Evolutionary conservation across 2,113 vertebrate species (phyloP).

Genomic region (Chitala chitala): DNA sequence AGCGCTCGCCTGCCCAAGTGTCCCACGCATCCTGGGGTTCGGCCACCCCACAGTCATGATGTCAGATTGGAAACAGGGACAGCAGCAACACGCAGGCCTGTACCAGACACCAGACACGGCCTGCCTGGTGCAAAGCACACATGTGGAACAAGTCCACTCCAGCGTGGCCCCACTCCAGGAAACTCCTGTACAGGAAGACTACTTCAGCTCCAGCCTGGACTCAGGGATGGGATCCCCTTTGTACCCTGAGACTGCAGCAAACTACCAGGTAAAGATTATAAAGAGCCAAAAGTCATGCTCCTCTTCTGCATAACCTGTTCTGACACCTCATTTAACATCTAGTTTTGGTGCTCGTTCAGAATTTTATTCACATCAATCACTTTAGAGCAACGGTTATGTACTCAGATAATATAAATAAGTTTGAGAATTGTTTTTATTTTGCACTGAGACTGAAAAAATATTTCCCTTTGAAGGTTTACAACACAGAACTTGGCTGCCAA

Average conservation of each 20-base stretch:
- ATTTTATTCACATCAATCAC: not conserved
- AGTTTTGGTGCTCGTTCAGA: not conserved
- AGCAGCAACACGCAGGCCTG: not conserved
- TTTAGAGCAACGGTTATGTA: not conserved
- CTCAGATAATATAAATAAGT: not conserved
- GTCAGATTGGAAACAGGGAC: not conserved
- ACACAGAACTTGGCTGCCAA: slow-evolving; percentile 21
- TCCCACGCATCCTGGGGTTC: not conserved
- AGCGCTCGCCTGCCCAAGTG: not conserved
- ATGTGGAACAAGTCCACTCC: slow-evolving; percentile 12
- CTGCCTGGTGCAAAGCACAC: not conserved
- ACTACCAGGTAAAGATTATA: slow-evolving; percentile 33
- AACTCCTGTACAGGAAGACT: slow-evolving; percentile 20
- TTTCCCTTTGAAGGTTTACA: slow-evolving; percentile 31
- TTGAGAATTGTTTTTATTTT: not conserved
- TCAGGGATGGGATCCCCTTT: slow-evolving; percentile 17
- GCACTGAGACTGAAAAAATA: too few species aligned
- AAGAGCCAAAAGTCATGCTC: too few species aligned
- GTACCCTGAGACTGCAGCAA: not conserved
- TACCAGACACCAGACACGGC: not conserved
- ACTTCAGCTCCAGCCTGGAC: slow-evolving; percentile 29
- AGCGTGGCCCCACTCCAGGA: not conserved
- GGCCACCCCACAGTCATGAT: slow-evolving; percentile 21
- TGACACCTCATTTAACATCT: too few species aligned
- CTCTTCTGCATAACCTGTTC: too few species aligned